Base-by-base conservation (phyloP, 2,888 invertebrate genomes). In the Drosophila robusta region DNA sequence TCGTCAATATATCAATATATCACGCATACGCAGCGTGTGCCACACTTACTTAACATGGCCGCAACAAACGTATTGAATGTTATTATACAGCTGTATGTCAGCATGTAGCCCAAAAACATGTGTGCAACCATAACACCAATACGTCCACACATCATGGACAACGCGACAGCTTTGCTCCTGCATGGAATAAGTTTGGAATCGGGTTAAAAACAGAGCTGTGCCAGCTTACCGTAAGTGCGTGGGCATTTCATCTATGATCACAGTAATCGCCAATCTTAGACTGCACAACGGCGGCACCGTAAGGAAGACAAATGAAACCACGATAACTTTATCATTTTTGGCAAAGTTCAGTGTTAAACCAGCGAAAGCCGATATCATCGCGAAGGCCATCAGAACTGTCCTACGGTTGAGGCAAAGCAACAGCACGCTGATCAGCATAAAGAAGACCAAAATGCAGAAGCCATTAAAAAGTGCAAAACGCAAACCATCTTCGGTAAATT, bases 161-260 rank as follows among this genome's bases (percentile, higher is more conserved):
- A 4, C 1, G 74, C 69, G 1, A 74, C 49, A 1, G 75, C 52
- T 49, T 75, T 75, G 42, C 42, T 57, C 38, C 75, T 75, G 14
- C 16, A 45, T 2, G 3, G 4, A 8, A 18, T 32, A 0, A 11
- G n/a, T 46, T 12, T 1, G 0, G 3, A 24, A 8, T 8, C 0
- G 3, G 5, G 1, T 11, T n/a, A 22, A 9, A 24, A 6, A 11
- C 7, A 7, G 11, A 4, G 0, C 4, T 12, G 4, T 12, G 4
- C 3, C 2, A 22, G 9, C 49, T 60, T 38, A 70, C 75, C 75
- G 62, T n/a, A 75, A 46, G 9, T 60, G 58, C 4, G 75, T 75
- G 14, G 75, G 75, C 8, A 61, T 58, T 3, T 57, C 7, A 41
- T 75, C 76, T 7, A 75, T 14, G 1, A 75, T 2, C 3, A 75